Conservation (phyloP, 2,888 invertebrate genomes). For the Drosophila paramelanica region DNA sequence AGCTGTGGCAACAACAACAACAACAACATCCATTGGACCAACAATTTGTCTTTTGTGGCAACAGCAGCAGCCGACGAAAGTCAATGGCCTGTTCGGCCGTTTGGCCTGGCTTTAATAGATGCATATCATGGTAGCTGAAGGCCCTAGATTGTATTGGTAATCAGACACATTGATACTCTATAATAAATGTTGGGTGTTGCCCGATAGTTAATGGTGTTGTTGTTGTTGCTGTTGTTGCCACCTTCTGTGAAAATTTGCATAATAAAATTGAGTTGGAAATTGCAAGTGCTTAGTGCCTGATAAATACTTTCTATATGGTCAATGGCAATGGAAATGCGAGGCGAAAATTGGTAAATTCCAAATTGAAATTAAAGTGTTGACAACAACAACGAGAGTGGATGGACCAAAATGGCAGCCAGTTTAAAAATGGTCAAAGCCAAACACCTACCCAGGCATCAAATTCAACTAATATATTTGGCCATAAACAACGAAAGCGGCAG, state of each 20-base stretch:
- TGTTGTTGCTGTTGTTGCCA: conserved; percentile 31
- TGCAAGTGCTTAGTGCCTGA: conserved; percentile 48
- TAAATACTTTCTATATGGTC: conserved; percentile 71
- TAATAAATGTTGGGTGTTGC: conserved; percentile 15
- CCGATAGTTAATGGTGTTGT: conserved; percentile 1
- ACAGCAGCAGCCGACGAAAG: conserved; percentile 28
- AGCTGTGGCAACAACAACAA: conserved; percentile 6
- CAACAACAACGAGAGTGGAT: conserved; percentile 23
- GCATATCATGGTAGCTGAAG: conserved; percentile 40
- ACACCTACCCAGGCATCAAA: conserved; percentile 65
- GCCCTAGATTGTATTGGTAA: conserved; percentile 47
- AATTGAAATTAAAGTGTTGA: conserved; percentile 77
- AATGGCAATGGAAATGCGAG: conserved; percentile 41
- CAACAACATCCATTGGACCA: conserved; percentile 17
- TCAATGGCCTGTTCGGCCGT: conserved; percentile 39
- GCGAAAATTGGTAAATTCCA: conserved; percentile 70
- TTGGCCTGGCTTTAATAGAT: conserved; percentile 42
- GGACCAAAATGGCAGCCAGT: conserved; percentile 62
- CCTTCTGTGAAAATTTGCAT: conserved; percentile 61
- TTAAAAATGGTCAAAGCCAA: conserved; percentile 69
- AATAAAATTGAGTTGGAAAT: conserved; percentile 51
- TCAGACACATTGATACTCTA: conserved; percentile 20
- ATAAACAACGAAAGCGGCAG: conserved; percentile 74
- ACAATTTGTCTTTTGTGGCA: conserved; percentile 38
- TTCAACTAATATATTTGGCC: conserved; percentile 75